Evolutionary conservation across 1,140 invertebrate genomes (phyloP).

Genomic region (Drosophila virilis): DNA sequence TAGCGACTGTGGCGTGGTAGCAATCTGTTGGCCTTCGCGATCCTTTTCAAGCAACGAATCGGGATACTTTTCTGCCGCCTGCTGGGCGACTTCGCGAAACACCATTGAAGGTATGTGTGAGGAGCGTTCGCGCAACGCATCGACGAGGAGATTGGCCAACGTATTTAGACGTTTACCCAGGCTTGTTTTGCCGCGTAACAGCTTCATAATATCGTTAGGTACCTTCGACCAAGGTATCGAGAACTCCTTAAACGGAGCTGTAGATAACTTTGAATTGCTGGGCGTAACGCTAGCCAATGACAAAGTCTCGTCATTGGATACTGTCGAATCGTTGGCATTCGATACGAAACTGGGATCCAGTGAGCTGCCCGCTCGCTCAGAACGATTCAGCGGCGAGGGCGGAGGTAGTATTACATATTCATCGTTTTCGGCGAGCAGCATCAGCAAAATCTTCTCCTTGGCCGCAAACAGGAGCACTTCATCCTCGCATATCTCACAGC

Average conservation of each 20-base stretch:
- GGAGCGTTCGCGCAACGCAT: slow-evolving; percentile 58
- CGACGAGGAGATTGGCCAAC: slow-evolving; percentile 63
- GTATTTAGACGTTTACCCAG: slow-evolving; percentile 69
- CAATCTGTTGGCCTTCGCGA: slow-evolving; percentile 70
- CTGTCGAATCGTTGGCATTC: slow-evolving; percentile 70
- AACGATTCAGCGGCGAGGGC: slow-evolving; percentile 67
- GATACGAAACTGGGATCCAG: slow-evolving; percentile 72
- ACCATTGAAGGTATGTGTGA: slow-evolving; percentile 61
- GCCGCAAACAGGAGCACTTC: slow-evolving; percentile 68
- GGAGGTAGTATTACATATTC: slow-evolving; percentile 69
- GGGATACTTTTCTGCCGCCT: slow-evolving; percentile 71
- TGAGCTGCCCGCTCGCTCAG: slow-evolving; percentile 69
- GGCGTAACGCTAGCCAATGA: slow-evolving; percentile 68
- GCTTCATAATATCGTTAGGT: slow-evolving; percentile 72
- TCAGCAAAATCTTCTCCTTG: slow-evolving; percentile 70
- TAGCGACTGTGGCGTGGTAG: slow-evolving; percentile 68
- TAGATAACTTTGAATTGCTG: slow-evolving; percentile 53
- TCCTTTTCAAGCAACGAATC: slow-evolving; percentile 71
- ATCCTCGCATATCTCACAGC: slow-evolving; percentile 73
- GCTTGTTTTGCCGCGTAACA: slow-evolving; percentile 53
- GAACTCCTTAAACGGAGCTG: slow-evolving; percentile 68
- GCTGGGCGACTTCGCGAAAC: slow-evolving; percentile 68
- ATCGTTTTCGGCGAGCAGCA: slow-evolving; percentile 63
- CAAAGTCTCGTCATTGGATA: slow-evolving; percentile 69
- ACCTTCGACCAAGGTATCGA: slow-evolving; percentile 72